Evolutionary conservation across 2,888 invertebrate species (phyloP).

Genomic region (Autographa pulchrina): DNA sequence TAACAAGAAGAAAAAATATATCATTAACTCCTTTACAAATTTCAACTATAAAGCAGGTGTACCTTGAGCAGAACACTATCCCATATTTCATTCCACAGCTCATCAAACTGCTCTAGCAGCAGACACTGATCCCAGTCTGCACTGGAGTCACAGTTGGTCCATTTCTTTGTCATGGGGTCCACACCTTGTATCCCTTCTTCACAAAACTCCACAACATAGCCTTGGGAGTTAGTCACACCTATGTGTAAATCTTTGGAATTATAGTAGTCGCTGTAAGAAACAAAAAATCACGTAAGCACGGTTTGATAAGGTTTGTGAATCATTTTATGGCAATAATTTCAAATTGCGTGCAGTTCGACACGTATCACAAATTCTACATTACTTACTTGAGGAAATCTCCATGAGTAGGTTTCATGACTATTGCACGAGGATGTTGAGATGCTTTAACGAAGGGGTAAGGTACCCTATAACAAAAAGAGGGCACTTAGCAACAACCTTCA

Average conservation of each 20-base stretch:
- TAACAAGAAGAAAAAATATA: not conserved
- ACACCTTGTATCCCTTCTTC: slow-evolving; percentile 91
- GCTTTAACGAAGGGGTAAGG: slow-evolving; percentile 97
- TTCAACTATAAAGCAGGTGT: slow-evolving; percentile 36
- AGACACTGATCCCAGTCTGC: slow-evolving; percentile 92
- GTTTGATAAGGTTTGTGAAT: slow-evolving; percentile 46
- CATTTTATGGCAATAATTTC: slow-evolving; percentile 22
- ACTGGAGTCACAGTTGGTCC: slow-evolving; percentile 88
- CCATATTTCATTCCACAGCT: slow-evolving; percentile 94
- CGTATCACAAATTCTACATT: slow-evolving; percentile 11
- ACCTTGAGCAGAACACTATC: slow-evolving; percentile 91
- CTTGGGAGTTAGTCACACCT: slow-evolving; percentile 95
- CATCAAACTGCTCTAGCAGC: slow-evolving; percentile 91
- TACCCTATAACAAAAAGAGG: slow-evolving; percentile 89
- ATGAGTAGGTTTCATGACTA: slow-evolving; percentile 96
- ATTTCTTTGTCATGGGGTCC: slow-evolving; percentile 90
- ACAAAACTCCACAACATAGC: slow-evolving; percentile 95
- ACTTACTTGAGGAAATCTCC: slow-evolving; percentile 96
- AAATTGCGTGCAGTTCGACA: slow-evolving; percentile 7
- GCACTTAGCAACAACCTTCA: slow-evolving; percentile 76
- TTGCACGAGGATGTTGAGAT: slow-evolving; percentile 93
- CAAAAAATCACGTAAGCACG: slow-evolving; percentile 32
- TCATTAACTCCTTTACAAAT: slow-evolving; percentile 2
- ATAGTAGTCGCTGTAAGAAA: slow-evolving; percentile 92
- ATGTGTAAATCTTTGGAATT: slow-evolving; percentile 96